Percentiles rank a stretch among this genome's conserved stretches.
Conservation (phyloP, 2,888 invertebrate species). For the Phaedon cochleariae region DNA sequence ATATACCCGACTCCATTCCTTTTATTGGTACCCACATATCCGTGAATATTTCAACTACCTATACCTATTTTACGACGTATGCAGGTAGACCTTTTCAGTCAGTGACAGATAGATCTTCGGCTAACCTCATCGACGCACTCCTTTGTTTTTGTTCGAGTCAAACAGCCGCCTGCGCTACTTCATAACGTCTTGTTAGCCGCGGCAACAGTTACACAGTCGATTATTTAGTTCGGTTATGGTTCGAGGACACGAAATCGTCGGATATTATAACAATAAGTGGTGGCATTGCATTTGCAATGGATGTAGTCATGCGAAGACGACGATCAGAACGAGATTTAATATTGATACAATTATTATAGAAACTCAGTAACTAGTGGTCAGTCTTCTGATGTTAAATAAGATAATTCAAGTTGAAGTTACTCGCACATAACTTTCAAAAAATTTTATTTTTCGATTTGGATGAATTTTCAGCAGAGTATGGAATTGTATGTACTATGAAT, state of each 20-base stretch:
- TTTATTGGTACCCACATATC: conserved; percentile 17
- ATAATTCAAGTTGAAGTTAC: no score
- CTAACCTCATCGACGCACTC: conserved; percentile 37
- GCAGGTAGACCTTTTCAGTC: conserved; percentile 36
- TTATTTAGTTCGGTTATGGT: conserved; percentile 15
- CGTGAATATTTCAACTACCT: conserved; percentile 27
- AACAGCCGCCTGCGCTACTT: conserved; percentile 33
- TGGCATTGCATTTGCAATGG: background rate
- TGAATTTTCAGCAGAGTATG: no score
- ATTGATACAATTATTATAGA: background rate
- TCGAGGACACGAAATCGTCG: conserved; percentile 1
- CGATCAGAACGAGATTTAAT: background rate
- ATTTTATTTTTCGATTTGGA: no score
- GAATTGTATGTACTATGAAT: no score
- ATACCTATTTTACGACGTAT: conserved; percentile 28
- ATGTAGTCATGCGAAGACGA: background rate
- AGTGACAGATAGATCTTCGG: conserved; percentile 37
- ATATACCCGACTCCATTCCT: background rate
- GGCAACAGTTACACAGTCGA: conserved; percentile 24
- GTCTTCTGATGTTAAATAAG: background rate
- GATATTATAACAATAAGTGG: conserved; percentile 1
- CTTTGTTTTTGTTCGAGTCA: conserved; percentile 34
- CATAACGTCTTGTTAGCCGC: conserved; percentile 39
- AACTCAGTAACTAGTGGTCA: background rate
- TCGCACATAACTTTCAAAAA: no score